Evolutionary conservation across 2,888 invertebrate genomes (phyloP).

Genomic region (Protonemura montana): DNA sequence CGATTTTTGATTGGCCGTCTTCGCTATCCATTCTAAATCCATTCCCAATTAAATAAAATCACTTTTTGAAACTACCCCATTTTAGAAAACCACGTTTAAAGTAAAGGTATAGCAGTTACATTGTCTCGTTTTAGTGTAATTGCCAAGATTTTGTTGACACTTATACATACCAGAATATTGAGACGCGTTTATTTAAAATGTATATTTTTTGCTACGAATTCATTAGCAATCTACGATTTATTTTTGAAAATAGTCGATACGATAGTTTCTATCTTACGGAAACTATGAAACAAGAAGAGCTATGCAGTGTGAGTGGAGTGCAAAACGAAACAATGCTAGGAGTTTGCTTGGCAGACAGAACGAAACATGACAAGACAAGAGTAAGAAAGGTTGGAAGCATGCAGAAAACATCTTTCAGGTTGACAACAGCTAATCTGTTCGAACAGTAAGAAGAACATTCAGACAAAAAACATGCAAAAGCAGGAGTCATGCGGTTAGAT

Average conservation of each 20-base stretch:
- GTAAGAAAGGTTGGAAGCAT: background rate
- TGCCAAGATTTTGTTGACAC: constrained; percentile 24
- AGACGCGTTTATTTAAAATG: constrained; percentile 27
- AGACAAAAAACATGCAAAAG: constrained; percentile 22
- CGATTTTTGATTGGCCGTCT: constrained; percentile 1
- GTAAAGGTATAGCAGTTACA: background rate
- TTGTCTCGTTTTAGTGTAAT: background rate
- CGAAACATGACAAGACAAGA: background rate
- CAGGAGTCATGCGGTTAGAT: constrained; percentile 18
- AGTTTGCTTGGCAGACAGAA: background rate
- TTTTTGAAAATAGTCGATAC: constrained; percentile 30
- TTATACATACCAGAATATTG: constrained; percentile 33
- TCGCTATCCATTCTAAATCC: constrained; percentile 22
- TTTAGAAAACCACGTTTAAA: background rate
- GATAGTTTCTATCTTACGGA: constrained; percentile 26
- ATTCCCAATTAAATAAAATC: background rate
- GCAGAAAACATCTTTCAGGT: background rate
- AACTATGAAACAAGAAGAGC: constrained; percentile 22
- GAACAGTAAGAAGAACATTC: background rate
- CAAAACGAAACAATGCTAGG: constrained; percentile 35
- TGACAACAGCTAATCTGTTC: background rate
- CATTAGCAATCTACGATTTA: constrained; percentile 8
- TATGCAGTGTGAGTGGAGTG: constrained; percentile 35
- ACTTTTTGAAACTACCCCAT: constrained; percentile 15
- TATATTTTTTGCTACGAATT: constrained; percentile 31